A percentile compares a stretch with the other conserved stretches of the same genome.
Evolutionary conservation across 2,888 invertebrate genomes (phyloP).

Genomic region (Cataglyphis cursor): DNA sequence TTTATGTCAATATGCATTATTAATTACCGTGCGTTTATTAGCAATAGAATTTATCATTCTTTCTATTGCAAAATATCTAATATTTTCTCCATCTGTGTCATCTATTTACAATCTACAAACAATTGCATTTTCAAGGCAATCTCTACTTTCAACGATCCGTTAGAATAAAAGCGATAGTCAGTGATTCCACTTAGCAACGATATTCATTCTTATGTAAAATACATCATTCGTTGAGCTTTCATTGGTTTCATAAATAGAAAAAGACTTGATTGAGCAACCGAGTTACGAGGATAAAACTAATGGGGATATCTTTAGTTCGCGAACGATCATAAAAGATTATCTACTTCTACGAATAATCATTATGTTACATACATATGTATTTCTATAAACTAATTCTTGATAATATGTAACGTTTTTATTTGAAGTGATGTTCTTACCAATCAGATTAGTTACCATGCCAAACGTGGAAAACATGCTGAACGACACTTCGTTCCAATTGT

Average conservation of each 20-base stretch:
- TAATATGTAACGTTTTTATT: conserved; percentile 10
- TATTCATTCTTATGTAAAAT: conserved; percentile 55
- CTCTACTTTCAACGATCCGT: neutral
- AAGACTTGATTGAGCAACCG: conserved; percentile 15
- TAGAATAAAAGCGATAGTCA: conserved; percentile 33
- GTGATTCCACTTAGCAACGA: conserved; percentile 57
- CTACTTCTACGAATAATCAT: neutral
- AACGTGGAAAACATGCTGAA: conserved; percentile 95
- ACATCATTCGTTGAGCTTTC: conserved; percentile 28
- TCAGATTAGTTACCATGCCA: conserved; percentile 93
- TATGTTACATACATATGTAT: neutral
- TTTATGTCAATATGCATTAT: neutral
- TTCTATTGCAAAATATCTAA: neutral
- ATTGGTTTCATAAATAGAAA: conserved; percentile 19
- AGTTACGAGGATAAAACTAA: conserved; percentile 10
- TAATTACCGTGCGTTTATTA: neutral
- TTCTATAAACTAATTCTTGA: neutral
- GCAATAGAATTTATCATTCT: neutral
- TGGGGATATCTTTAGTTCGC: conserved; percentile 15
- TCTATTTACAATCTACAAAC: neutral
- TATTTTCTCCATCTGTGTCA: neutral
- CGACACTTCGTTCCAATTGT: conserved; percentile 96
- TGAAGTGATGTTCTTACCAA: conserved; percentile 88
- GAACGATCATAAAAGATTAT: conserved; percentile 19
- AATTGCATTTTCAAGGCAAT: conserved; percentile 42